These are phyloP conservation scores for Gallinago solitaria DNA, from an alignment of 2,797 vertebrate genomes.

Conservation along the genomic window DNA sequence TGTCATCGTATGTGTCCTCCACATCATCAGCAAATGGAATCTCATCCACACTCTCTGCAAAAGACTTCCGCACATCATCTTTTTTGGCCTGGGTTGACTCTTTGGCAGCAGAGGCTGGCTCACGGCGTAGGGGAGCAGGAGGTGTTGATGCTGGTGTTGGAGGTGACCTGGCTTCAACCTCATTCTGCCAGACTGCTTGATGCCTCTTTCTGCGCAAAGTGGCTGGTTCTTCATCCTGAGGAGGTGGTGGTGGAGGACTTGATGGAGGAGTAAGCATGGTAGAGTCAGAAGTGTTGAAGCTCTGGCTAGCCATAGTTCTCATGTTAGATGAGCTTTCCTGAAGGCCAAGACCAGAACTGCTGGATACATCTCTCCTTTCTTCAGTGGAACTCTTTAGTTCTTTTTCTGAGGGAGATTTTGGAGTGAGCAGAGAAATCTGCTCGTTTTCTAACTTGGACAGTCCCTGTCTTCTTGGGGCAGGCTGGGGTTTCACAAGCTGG, in stretches of 20 bases:
- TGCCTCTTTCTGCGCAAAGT: constrained; percentile 81
- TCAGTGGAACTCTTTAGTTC: constrained; percentile 80
- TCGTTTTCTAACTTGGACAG: constrained; percentile 83
- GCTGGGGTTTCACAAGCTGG: constrained; percentile 75
- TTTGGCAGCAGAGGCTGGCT: constrained; percentile 41
- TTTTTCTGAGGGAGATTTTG: constrained; percentile 76
- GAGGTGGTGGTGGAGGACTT: constrained; percentile 93
- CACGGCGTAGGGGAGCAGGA: constrained; percentile 47
- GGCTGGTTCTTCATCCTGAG: constrained; percentile 91
- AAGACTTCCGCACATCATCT: constrained; percentile 86
- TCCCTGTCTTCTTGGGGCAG: constrained; percentile 83
- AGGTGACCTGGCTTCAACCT: constrained; percentile 61
- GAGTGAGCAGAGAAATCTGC: constrained; percentile 78
- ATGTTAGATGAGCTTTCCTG: constrained; percentile 88
- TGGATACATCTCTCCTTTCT: constrained; percentile 86
- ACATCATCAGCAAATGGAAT: constrained; percentile 97
- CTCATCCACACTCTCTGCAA: constrained; percentile 95
- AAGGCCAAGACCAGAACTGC: constrained; percentile 90
- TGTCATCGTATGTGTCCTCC: constrained; percentile 91
- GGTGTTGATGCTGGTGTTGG: constrained; percentile 49
- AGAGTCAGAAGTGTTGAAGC: constrained; percentile 91
- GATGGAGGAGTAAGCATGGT: constrained; percentile 96
- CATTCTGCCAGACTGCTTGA: constrained; percentile 82
- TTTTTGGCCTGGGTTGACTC: constrained; percentile 77
- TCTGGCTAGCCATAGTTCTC: constrained; percentile 85